Conservation (phyloP, 2,888 invertebrate genomes). For the Neuroscelio doddi region DNA sequence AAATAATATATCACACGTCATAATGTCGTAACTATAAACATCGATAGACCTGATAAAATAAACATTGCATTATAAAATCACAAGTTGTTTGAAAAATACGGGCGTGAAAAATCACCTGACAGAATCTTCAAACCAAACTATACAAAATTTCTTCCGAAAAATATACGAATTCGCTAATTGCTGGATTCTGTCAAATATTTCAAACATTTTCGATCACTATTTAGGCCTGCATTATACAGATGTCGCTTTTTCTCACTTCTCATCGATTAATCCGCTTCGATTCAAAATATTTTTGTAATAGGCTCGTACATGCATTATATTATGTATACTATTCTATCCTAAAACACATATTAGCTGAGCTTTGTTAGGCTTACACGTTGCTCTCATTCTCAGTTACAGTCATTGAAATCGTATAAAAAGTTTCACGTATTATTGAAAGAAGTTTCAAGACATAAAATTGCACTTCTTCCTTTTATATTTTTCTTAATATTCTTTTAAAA, state of each 20-base stretch:
- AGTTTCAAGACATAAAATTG: constrained; percentile 15
- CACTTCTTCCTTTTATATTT: constrained; percentile 18
- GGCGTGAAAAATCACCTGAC: too few relatives aligned
- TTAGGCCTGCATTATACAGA: background rate
- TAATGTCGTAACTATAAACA: too few relatives aligned
- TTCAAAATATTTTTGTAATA: background rate
- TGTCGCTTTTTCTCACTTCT: too few relatives aligned
- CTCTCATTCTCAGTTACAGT: constrained; percentile 20
- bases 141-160: too few relatives aligned
- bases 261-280: too few relatives aligned
- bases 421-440: constrained; percentile 37
- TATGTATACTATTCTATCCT: constrained; percentile 24
- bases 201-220: background rate
- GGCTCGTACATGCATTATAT: constrained; percentile 12
- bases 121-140: too few relatives aligned
- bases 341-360: constrained; percentile 30
- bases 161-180: background rate
- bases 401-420: constrained; percentile 31
- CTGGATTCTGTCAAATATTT: constrained; percentile 3
- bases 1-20: too few relatives aligned
- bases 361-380: constrained; percentile 21
- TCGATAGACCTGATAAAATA: too few relatives aligned
- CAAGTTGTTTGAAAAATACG: too few relatives aligned
- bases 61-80: too few relatives aligned
- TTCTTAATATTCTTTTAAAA: background rate